A percentile compares a stretch with the other conserved stretches of the same genome.
Conservation (phyloP, 1,140 invertebrate species). For the Medauroidea extradentata region DNA sequence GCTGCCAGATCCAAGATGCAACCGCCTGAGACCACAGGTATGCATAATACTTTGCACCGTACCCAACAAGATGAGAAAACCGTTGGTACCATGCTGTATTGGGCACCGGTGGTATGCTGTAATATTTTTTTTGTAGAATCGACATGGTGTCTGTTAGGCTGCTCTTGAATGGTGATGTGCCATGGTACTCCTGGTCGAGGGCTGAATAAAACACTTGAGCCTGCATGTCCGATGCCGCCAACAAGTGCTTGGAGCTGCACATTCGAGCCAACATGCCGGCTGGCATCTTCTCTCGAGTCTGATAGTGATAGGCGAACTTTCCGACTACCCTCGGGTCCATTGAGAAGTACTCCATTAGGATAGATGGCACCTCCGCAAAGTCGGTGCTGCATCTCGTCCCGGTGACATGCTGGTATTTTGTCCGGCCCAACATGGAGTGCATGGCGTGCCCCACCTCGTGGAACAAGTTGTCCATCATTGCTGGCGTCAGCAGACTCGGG, state of each 20-base stretch:
- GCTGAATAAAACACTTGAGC: conserved; percentile 86
- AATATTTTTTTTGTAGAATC: conserved; percentile 77
- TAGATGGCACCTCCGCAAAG: conserved; percentile 96
- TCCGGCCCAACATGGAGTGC: conserved; percentile 96
- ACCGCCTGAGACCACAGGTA: conserved; percentile 93
- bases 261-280: conserved; percentile 69
- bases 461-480: conserved; percentile 92
- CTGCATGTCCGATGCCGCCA: conserved; percentile 87
- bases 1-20: conserved; percentile 90
- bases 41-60: conserved; percentile 97
- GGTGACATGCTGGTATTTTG: conserved; percentile 94
- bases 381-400: conserved; percentile 96
- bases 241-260: conserved; percentile 78
- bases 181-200: conserved; percentile 87
- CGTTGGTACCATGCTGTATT: conserved; percentile 93
- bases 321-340: conserved; percentile 80
- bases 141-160: conserved; percentile 77
- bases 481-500: conserved; percentile 76
- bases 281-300: conserved; percentile 81
- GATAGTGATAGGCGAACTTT: conserved; percentile 86
- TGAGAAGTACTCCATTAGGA: conserved; percentile 98
- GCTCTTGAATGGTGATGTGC: conserved; percentile 47
- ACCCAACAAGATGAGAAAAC: conserved; percentile 95
- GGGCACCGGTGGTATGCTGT: conserved; percentile 78
- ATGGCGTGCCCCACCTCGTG: conserved; percentile 99